phyloP scores from a whole-genome alignment of 1,140 invertebrate species.

The Sycophila sp. region DNA sequence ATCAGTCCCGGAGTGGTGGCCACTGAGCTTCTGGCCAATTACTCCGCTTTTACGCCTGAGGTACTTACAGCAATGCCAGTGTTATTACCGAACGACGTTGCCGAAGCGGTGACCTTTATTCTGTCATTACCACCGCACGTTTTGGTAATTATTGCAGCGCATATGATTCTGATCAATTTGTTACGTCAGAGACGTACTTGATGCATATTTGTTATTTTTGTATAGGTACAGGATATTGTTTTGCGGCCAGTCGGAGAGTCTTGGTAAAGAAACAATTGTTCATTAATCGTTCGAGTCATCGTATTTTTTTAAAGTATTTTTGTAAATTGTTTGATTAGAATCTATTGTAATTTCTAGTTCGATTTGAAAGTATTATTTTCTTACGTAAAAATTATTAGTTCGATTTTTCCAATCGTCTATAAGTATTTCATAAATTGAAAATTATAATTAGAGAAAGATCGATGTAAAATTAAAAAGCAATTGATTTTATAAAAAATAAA shows the following conservation, averaged over 20 bases:
- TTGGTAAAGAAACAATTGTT: conserved; percentile 48
- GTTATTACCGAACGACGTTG: conserved; percentile 64
- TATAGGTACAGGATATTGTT: conserved; percentile 50
- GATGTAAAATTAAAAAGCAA: neutral
- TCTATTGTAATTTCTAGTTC: too few species aligned
- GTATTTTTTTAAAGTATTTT: too few species aligned
- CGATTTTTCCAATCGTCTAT: too few species aligned
- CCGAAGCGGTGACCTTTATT: conserved; percentile 65
- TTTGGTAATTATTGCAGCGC: conserved; percentile 49
- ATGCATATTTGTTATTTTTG: neutral
- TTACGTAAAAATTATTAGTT: neutral
- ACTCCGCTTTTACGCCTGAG: conserved; percentile 47
- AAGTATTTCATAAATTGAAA: too few species aligned
- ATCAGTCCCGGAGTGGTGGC: conserved; percentile 62
- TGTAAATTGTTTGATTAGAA: too few species aligned
- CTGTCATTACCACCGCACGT: conserved; percentile 66
- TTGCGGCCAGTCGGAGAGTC: conserved; percentile 49
- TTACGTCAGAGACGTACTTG: neutral
- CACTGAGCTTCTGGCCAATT: conserved; percentile 53
- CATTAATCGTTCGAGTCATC: too few species aligned
- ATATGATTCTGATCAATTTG: neutral
- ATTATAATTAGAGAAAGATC: too few species aligned
- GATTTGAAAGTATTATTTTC: too few species aligned
- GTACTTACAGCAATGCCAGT: conserved; percentile 58
- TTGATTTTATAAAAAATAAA: neutral